phyloP scores from a whole-genome alignment of 2,797 vertebrate genomes.

The Meriones psammophilus region DNA sequence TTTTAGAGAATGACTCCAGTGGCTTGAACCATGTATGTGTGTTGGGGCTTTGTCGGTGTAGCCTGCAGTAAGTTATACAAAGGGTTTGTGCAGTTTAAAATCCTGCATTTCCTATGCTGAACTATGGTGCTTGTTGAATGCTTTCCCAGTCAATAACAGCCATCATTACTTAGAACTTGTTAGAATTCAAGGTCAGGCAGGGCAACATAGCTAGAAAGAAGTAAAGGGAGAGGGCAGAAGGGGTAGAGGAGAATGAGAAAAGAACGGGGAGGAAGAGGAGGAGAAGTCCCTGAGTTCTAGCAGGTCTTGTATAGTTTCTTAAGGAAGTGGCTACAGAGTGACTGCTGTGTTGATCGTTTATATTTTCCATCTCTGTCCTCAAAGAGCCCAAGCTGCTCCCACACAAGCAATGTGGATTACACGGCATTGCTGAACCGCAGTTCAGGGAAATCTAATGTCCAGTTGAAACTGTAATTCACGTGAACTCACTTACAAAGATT shows the following conservation, averaged over 20 bases:
- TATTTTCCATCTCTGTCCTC: constrained; percentile 51
- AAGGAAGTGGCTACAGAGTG: not conserved
- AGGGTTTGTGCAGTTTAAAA: not conserved
- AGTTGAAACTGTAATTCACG: constrained; percentile 53
- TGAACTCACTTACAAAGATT: constrained; percentile 51
- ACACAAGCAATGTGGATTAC: not conserved
- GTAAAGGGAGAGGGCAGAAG: not conserved
- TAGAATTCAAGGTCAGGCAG: not conserved
- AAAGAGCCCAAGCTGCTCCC: not conserved
- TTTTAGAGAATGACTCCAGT: constrained; percentile 39
- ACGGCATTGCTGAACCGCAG: constrained; percentile 4
- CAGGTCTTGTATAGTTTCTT: constrained; percentile 14
- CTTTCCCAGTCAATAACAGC: not conserved
- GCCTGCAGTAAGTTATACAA: not conserved
- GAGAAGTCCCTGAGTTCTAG: not conserved
- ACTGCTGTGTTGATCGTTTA: not conserved
- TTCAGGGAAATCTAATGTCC: constrained; percentile 46
- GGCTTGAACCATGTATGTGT: not conserved
- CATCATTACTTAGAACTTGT: not conserved
- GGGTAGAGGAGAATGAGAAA: no score
- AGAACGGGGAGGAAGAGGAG: not conserved
- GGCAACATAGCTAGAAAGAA: not conserved
- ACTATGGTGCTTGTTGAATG: not conserved
- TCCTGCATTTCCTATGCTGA: not conserved
- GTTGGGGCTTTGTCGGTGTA: not conserved